Conservation (phyloP, 2,113 vertebrate species). For the Rutilus rutilus region DNA sequence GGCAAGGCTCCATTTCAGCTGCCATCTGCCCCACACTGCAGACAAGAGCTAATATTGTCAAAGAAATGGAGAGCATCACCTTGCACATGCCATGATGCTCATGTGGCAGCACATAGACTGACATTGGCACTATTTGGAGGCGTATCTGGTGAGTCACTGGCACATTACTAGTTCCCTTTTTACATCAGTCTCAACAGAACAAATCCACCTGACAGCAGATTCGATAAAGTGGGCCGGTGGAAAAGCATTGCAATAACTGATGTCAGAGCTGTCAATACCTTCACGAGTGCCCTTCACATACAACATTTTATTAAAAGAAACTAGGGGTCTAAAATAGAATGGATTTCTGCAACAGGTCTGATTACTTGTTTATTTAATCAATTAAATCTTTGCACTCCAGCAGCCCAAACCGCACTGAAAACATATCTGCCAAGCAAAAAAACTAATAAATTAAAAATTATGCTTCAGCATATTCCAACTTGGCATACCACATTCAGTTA, state of each 20-base stretch:
- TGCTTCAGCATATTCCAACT: background rate
- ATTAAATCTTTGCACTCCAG: background rate
- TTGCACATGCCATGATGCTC: constrained; percentile 2
- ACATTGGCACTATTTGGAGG: constrained; percentile 7
- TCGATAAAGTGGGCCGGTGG: background rate
- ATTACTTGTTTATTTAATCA: background rate
- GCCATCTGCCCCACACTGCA: constrained; percentile 8
- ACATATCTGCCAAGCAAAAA: background rate
- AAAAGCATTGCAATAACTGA: background rate
- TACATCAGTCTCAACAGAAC: background rate
- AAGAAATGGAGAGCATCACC: background rate
- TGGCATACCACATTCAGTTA: background rate
- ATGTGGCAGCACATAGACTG: background rate
- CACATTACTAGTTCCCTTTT: background rate
- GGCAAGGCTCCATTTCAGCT: constrained; percentile 18
- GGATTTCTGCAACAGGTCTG: background rate
- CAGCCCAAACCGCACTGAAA: background rate
- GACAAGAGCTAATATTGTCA: constrained; percentile 5
- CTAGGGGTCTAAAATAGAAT: background rate
- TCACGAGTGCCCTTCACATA: background rate
- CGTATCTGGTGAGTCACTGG: constrained; percentile 1
- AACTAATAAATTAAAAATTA: background rate
- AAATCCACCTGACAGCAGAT: constrained; percentile 14
- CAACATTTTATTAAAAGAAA: background rate
- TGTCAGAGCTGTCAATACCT: background rate